phyloP scores from a whole-genome alignment of 2,888 invertebrate species.

The Scrobipalpa costella region DNA sequence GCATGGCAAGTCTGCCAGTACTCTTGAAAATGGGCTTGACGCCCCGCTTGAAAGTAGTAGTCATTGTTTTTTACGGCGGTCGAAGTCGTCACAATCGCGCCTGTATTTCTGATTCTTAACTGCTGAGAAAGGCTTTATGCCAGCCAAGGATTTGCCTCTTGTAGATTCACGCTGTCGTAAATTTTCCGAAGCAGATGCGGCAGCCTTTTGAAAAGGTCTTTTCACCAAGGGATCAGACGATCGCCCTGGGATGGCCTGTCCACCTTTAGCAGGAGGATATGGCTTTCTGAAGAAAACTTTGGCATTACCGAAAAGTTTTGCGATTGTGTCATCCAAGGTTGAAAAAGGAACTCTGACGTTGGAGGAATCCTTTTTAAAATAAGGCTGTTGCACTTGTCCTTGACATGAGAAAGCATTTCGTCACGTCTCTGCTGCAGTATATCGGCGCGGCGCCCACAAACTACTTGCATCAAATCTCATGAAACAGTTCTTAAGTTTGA shows the following conservation, averaged over 20 bases:
- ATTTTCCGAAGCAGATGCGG: background rate
- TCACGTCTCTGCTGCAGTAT: background rate
- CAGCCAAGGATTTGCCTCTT: slow-evolving; percentile 2
- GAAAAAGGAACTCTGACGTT: slow-evolving; percentile 3
- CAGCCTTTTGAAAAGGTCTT: background rate
- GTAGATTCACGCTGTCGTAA: background rate
- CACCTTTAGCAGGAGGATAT: slow-evolving; percentile 2
- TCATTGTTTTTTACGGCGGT: slow-evolving; percentile 1
- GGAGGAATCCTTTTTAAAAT: background rate
- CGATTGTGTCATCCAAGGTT: background rate
- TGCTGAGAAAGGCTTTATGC: background rate
- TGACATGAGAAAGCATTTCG: background rate
- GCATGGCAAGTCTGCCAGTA: slow-evolving; percentile 6
- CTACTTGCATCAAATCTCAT: background rate
- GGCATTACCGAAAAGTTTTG: background rate
- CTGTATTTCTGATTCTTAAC: slow-evolving; percentile 2
- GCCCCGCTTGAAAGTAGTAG: slow-evolving; percentile 13
- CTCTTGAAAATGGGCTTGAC: background rate
- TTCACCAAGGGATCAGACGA: background rate
- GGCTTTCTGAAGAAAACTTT: background rate
- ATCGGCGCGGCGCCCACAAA: background rate
- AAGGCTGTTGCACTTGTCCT: background rate
- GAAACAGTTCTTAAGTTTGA: background rate
- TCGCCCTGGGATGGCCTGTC: slow-evolving; percentile 5
- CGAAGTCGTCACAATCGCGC: background rate